Evolutionary conservation across 1,140 invertebrate species (phyloP).

Genomic region (Drosophila bipectinata): DNA sequence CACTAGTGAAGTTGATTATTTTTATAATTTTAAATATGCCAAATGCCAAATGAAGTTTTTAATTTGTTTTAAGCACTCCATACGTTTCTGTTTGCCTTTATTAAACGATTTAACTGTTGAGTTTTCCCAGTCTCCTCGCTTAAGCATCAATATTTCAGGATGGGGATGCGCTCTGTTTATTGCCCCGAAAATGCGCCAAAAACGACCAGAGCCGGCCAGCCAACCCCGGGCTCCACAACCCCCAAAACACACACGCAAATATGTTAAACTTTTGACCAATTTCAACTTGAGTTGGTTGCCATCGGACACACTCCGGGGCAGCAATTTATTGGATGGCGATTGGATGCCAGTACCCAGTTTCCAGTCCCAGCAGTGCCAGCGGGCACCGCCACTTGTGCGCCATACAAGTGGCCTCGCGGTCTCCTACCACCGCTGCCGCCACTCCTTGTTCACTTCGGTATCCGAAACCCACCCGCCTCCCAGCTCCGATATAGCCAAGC

Average conservation of each 20-base stretch:
- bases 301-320: conserved; percentile 35
- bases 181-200: conserved; percentile 68
- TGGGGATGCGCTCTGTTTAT: conserved; percentile 43
- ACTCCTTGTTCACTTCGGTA: neutral
- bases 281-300: conserved; percentile 73
- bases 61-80: conserved; percentile 28
- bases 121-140: neutral
- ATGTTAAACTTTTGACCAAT: conserved; percentile 83
- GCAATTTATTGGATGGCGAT: conserved; percentile 82
- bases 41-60: conserved; percentile 30
- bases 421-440: conserved; percentile 31
- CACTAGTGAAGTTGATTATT: conserved; percentile 41
- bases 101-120: conserved; percentile 28
- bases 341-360: conserved; percentile 37
- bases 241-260: conserved; percentile 68
- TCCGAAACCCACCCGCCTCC: neutral
- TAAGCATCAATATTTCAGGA: conserved; percentile 8
- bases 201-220: conserved; percentile 41
- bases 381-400: conserved; percentile 44
- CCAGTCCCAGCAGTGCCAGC: conserved; percentile 7
- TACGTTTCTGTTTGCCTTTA: conserved; percentile 29
- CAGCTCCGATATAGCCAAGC: conserved; percentile 12
- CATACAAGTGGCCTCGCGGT: conserved; percentile 73
- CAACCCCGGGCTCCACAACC: neutral
- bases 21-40: conserved; percentile 40